A percentile compares a stretch with the other conserved stretches of the same genome.
These are phyloP conservation scores for Plebejus argus DNA, from an alignment of 2,888 invertebrate species.

Conservation along the genomic window DNA sequence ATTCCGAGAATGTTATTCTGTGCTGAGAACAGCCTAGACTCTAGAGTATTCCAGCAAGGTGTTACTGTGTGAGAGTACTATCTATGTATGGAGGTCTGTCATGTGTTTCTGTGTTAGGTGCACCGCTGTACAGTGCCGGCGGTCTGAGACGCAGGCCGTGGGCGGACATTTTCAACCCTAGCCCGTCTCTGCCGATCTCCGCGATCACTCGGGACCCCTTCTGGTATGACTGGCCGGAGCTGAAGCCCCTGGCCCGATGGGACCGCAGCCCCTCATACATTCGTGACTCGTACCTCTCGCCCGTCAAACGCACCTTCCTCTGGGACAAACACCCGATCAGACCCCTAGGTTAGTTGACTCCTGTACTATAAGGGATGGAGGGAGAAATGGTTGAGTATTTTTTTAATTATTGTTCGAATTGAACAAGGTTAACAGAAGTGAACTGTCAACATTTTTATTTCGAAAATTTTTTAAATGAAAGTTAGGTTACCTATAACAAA, in stretches of 20 bases:
- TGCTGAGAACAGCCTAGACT: not conserved
- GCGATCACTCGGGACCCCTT: constrained; percentile 93
- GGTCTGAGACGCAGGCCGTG: constrained; percentile 80
- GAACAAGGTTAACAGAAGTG: not conserved
- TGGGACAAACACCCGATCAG: constrained; percentile 95
- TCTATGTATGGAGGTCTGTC: not conserved
- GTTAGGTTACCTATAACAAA: not conserved
- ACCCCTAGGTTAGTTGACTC: constrained; percentile 90
- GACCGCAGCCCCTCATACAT: constrained; percentile 89
- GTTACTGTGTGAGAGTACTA: not conserved
- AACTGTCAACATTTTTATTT: not conserved
- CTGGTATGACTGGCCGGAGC: constrained; percentile 92
- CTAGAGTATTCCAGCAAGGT: not conserved
- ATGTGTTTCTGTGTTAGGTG: constrained; percentile 67
- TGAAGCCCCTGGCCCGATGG: constrained; percentile 87
- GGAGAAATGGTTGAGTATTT: constrained; percentile 5
- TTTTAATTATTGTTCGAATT: not conserved
- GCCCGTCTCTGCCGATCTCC: constrained; percentile 88
- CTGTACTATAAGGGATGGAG: constrained; percentile 48
- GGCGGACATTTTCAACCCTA: constrained; percentile 90
- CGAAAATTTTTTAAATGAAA: not conserved
- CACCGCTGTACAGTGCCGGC: constrained; percentile 87
- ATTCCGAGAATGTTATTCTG: not conserved
- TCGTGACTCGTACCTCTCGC: constrained; percentile 94
- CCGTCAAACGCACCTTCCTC: constrained; percentile 93